Base-by-base conservation (phyloP, 2,113 vertebrate species). In the Psilopogon haemacephalus region DNA sequence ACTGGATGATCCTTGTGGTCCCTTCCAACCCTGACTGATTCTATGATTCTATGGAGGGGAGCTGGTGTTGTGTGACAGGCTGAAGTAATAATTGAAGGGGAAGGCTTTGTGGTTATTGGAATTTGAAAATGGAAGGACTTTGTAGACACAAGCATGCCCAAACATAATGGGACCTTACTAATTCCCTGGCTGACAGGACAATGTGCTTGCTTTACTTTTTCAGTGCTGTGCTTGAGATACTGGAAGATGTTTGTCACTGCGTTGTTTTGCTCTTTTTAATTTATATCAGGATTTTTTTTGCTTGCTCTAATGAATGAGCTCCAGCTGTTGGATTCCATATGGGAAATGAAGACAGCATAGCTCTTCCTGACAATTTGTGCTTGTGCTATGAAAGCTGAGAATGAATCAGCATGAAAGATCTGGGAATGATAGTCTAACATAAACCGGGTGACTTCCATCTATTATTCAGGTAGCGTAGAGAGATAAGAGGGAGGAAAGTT, bases 261-360 rank as follows among this genome's bases (percentile, higher is more conserved):
- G 4, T 20, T 55, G 59, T 74, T 94, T 82, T 60, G 32, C 56
- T 85, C 33, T 56, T 20, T 63, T 63, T 85, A 71, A 85, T 92
- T 94, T 76, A 32, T 71, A 79, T 78, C 71, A 55, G 76, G 77
- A 35, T 76, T 92, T 95, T 44, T 44, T 59, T 94, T 65, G 40
- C 96, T 93, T 65, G 91, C 38, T 96, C 68, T 90, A 96, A 92
- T 96, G 89, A 93, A 92, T 56, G 84, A 91, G 89, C 95, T 95
- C 76, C 92, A 96, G 95, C 97, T 96, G 90, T 78, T 94, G 95
- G 93, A 93, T 97, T 97, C 96, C 96, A 95, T 95, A 94, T 95
- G 97, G 97, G 97, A 96, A 93, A 89, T 37, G 75, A 65, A 90
- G 81, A 84, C 67, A 33, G 59, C 48, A 50, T 69, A 63, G 73